Evolutionary conservation across 37 sponge, comb jelly and placozoan genomes (phyloP).

Genomic region (Haliclona indistincta): DNA sequence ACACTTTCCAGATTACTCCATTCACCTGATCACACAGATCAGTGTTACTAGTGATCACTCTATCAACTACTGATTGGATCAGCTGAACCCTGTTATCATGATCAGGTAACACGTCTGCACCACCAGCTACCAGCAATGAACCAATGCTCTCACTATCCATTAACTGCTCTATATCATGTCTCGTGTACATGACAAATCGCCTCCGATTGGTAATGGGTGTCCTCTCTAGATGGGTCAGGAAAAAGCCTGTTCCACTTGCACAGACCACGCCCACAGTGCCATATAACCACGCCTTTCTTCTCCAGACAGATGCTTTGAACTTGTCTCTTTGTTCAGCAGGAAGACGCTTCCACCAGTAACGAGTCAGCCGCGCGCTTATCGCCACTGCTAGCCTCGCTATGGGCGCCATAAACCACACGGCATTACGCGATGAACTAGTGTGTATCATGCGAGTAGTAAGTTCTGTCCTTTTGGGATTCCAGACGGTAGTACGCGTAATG

Average conservation of each 20-base stretch:
- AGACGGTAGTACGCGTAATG: too few species aligned
- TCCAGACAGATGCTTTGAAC: neutral
- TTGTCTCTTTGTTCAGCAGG: constrained; percentile 21
- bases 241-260: constrained; percentile 19
- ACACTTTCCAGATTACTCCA: constrained; percentile 45
- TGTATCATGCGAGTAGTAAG: too few species aligned
- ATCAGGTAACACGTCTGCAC: neutral
- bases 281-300: constrained; percentile 8
- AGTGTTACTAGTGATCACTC: constrained; percentile 9
- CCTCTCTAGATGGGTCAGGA: constrained; percentile 38
- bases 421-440: constrained; percentile 1
- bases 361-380: constrained; percentile 9
- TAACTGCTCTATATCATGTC: constrained; percentile 12
- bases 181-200: constrained; percentile 49
- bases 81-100: constrained; percentile 14
- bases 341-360: constrained; percentile 39
- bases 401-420: constrained; percentile 31
- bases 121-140: neutral
- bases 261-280: constrained; percentile 10
- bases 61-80: neutral
- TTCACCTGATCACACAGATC: constrained; percentile 3
- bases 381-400: constrained; percentile 37
- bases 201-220: constrained; percentile 54
- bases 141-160: constrained; percentile 25
- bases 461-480: too few species aligned